These are phyloP conservation scores for Chinchilla lanigera DNA, from an alignment of 2,113 vertebrate genomes.

Conservation along the genomic window DNA sequence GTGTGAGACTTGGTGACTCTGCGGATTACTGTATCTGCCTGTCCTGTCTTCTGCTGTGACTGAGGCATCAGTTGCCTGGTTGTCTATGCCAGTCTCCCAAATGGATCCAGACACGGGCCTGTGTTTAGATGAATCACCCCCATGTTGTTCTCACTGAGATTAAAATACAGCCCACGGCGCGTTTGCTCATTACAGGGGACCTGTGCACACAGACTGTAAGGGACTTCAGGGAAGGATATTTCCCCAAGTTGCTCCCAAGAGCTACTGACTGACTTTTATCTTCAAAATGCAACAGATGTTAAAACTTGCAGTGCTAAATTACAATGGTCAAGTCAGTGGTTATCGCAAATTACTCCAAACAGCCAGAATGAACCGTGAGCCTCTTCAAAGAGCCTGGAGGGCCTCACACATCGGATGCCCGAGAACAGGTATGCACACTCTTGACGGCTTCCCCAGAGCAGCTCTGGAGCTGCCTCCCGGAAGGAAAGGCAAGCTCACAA, in stretches of 20 bases:
- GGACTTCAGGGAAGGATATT: neutral
- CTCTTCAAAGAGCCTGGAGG: neutral
- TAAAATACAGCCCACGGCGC: neutral
- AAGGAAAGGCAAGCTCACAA: neutral
- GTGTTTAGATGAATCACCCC: neutral
- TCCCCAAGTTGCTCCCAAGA: neutral
- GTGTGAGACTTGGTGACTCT: neutral
- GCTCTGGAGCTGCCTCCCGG: neutral
- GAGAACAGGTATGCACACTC: neutral
- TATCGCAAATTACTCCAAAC: neutral
- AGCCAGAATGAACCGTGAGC: neutral
- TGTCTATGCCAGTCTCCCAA: neutral
- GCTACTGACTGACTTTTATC: neutral
- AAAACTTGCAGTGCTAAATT: neutral
- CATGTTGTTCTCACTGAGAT: neutral
- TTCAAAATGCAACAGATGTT: constrained; percentile 26
- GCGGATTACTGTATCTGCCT: neutral
- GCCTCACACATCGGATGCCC: neutral
- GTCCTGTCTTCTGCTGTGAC: neutral
- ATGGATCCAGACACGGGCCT: neutral
- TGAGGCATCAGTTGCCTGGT: neutral
- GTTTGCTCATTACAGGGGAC: neutral
- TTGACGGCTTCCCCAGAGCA: neutral
- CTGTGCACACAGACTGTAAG: neutral
- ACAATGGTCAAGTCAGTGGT: neutral